Conservation (phyloP, 2,113 vertebrate species). For the Nyctibius bracteatus region DNA sequence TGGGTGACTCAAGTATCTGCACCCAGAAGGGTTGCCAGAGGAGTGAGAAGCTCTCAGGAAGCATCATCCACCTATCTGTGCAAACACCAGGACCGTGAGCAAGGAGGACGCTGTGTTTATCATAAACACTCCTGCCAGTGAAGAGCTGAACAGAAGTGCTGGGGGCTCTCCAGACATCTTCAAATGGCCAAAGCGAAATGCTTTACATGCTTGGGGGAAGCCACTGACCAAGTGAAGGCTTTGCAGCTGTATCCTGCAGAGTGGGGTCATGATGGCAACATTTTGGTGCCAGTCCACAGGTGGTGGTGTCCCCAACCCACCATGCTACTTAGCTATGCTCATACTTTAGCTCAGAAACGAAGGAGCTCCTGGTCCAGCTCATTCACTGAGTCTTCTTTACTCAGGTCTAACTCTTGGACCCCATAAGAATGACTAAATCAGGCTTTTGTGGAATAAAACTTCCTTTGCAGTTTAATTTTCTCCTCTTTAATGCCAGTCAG, state of each 20-base stretch:
- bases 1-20: background rate
- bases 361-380: background rate
- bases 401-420: background rate
- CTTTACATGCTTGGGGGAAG: background rate
- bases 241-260: background rate
- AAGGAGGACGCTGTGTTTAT: background rate
- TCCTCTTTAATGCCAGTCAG: background rate
- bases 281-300: background rate
- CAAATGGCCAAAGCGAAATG: background rate
- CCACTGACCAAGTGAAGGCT: background rate
- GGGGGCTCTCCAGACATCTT: background rate
- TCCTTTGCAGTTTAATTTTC: background rate
- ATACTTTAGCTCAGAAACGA: background rate
- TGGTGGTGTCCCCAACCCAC: background rate
- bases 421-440: conserved; percentile 8
- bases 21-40: background rate
- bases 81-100: background rate
- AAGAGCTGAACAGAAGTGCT: background rate
- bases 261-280: background rate
- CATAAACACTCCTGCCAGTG: background rate
- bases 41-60: background rate
- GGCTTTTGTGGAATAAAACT: background rate
- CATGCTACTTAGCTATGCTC: background rate
- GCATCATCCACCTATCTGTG: background rate
- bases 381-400: background rate